Conservation (phyloP, 2,113 vertebrate species). For the Narcine bancroftii region DNA sequence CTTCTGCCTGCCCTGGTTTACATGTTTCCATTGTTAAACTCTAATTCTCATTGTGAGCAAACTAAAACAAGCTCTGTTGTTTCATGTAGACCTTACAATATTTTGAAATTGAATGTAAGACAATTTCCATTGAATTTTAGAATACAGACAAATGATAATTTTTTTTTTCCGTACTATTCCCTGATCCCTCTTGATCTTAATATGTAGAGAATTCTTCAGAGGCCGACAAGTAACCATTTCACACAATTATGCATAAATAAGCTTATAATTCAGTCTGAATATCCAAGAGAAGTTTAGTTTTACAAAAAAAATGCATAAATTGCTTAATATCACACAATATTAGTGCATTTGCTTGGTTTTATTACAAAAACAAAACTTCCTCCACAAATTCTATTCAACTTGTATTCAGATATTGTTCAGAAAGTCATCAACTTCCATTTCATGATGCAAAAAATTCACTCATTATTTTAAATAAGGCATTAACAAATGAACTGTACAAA, state of each 20-base stretch:
- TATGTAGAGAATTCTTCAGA: not conserved
- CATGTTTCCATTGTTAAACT: no score
- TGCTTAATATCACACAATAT: not conserved
- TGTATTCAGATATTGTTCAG: no score
- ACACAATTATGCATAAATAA: not conserved
- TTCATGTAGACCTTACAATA: not conserved
- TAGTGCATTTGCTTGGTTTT: not conserved
- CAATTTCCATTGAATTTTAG: not conserved
- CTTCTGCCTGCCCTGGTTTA: not conserved
- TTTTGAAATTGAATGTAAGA: not conserved
- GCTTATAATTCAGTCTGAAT: not conserved
- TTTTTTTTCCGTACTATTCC: no score
- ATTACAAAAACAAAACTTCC: not conserved
- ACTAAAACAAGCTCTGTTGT: not conserved
- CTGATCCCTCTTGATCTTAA: not conserved
- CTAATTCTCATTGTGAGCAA: not conserved
- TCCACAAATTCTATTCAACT: no score
- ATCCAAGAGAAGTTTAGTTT: not conserved
- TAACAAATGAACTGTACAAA: not conserved
- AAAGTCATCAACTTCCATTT: no score
- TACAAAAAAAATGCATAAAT: conserved; percentile 24
- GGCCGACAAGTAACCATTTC: not conserved
- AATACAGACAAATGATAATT: no score
- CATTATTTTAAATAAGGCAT: not conserved
- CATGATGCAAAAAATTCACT: no score